Evolutionary conservation across 2,888 invertebrate species (phyloP).

Genomic region (Labia minor): DNA sequence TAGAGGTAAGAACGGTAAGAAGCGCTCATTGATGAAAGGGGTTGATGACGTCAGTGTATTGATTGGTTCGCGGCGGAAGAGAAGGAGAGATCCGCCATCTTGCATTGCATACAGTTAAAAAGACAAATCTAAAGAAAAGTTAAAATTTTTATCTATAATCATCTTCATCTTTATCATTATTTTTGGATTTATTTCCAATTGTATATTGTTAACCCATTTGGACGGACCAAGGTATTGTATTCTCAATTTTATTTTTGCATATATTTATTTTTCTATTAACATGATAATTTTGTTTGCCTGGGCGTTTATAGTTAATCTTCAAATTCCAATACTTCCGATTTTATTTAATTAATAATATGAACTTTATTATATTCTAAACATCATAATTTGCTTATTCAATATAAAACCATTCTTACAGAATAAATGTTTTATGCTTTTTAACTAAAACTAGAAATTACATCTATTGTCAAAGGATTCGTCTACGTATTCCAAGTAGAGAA

Average conservation of each 20-base stretch:
- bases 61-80: conserved; percentile 36
- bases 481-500: neutral
- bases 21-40: conserved; percentile 19
- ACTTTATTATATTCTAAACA: neutral
- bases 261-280: neutral
- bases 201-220: conserved; percentile 58
- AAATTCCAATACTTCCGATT: neutral
- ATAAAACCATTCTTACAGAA: neutral
- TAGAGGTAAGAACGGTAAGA: too few relatives aligned
- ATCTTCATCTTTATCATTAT: conserved; percentile 36
- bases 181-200: conserved; percentile 43
- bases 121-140: conserved; percentile 30
- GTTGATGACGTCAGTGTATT: conserved; percentile 41
- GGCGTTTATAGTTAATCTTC: neutral
- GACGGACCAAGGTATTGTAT: conserved; percentile 63
- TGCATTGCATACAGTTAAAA: conserved; percentile 38
- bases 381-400: neutral
- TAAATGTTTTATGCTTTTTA: neutral
- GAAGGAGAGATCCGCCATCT: conserved; percentile 41
- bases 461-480: neutral
- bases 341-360: neutral
- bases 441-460: neutral
- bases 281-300: neutral
- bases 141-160: conserved; percentile 35
- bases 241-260: neutral